Evolutionary conservation across 1,140 invertebrate species (phyloP), one percentile per base, ranked within the genome.

Genomic region (Spodoptera litura): DNA sequence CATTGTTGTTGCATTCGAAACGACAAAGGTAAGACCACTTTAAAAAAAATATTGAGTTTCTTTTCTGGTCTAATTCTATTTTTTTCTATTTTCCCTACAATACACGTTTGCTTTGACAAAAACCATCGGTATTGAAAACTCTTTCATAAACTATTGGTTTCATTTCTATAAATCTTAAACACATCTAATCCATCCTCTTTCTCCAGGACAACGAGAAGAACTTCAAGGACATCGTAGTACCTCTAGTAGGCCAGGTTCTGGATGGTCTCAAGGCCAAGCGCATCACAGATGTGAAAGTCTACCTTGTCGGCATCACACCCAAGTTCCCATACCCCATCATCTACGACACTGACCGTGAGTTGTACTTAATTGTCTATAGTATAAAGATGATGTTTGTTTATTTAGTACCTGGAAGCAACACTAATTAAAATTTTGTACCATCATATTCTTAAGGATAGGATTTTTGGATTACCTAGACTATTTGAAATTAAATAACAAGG

Each of bases 1-100:
- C 84, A 94, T 98, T 78, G 91, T 98, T 5, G 93, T 98, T 51
- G 94, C 97, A 6, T 95, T 97, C n/a, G 97, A 98, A 78, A 91
- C 96, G 91, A 95, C 94, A 12, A 82, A 89, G 83, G 94, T 94
- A 77, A 77, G 73, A 62, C 9, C 38, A 44, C 38, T 44, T 9
- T 44, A 8, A 10, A 44, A 44, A 10, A 44, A 38, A 5, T 8
- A 20, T 20, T 20, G 20, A 20, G 20, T 0, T 20, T 20, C 20
- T 20, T 20, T 20, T 20, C 1, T 20, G n/a, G n/a, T n/a, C n/a
- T n/a, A n/a, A n/a, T n/a, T n/a, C n/a, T n/a, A n/a, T 2, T 4
- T 4, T 31, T 31, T 31, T 4, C 2, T 2, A 2, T 31, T 31
- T 31, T 31, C 4, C 4, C 27, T 31, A 31, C 27, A 31, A 31